Percentiles rank a stretch among this genome's conserved stretches.
Conservation (phyloP, 1,140 invertebrate genomes). For the Scylla paramamosain region DNA sequence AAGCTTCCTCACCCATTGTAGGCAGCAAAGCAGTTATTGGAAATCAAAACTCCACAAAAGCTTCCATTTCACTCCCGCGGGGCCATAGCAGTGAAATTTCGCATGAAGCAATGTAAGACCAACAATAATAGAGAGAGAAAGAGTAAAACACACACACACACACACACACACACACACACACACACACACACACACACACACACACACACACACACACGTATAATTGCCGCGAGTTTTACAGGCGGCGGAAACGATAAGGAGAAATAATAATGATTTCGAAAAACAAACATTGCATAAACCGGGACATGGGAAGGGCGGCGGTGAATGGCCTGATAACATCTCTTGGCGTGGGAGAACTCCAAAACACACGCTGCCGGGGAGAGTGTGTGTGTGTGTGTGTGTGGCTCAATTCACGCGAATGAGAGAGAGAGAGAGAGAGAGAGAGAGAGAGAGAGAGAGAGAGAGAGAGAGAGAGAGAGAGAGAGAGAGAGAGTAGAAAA, state of each 20-base stretch:
- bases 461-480: too few species aligned
- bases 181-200: not conserved
- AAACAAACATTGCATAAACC: conserved; percentile 60
- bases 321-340: conserved; percentile 50
- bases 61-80: too few species aligned
- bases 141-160: not conserved
- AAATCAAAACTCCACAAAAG: too few species aligned
- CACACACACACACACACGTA: not conserved
- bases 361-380: conserved; percentile 41
- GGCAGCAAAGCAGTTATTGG: too few species aligned
- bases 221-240: not conserved
- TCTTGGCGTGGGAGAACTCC: conserved; percentile 46
- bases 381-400: not conserved
- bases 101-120: too few species aligned
- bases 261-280: conserved; percentile 57
- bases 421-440: conserved; percentile 36
- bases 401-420: too few species aligned
- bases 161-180: not conserved
- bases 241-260: conserved; percentile 40
- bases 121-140: not conserved
- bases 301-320: conserved; percentile 28
- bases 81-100: too few species aligned
- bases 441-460: conserved; percentile 44
- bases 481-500: too few species aligned
- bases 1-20: too few species aligned